Evolutionary conservation across 2,888 invertebrate species (phyloP).

Genomic region (Parochlus steinenii): DNA sequence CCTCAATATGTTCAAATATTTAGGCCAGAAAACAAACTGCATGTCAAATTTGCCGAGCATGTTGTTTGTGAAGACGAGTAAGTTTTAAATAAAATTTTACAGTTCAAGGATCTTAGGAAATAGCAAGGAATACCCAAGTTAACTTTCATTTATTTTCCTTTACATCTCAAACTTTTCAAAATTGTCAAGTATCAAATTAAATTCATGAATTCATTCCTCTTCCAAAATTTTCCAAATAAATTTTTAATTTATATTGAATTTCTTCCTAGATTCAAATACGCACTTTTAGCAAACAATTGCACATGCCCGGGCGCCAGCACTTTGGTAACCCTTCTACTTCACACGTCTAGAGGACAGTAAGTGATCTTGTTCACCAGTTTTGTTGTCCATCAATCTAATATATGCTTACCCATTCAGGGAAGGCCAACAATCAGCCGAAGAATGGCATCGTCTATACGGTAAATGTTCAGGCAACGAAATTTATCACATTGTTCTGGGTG

Average conservation of each 20-base stretch:
- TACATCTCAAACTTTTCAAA: no score
- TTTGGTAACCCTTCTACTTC: conserved; percentile 82
- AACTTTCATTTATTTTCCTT: no score
- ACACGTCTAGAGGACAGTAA: conserved; percentile 96
- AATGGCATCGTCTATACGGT: conserved; percentile 97
- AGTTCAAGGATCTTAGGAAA: no score
- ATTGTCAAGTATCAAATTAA: no score
- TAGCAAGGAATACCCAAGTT: no score
- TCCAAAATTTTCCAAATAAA: no score
- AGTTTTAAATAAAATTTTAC: no score
- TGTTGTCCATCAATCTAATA: no score
- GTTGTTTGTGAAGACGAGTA: conserved; percentile 98
- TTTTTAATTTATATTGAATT: no score
- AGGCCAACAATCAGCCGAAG: conserved; percentile 50
- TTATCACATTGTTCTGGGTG: conserved; percentile 88
- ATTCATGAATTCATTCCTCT: no score
- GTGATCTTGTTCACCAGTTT: no score
- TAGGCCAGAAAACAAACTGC: conserved; percentile 94
- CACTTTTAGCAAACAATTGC: conserved; percentile 93
- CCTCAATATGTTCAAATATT: conserved; percentile 98
- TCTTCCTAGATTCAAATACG: conserved; percentile 99
- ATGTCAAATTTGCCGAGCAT: conserved; percentile 97
- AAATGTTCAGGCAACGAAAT: conserved; percentile 98
- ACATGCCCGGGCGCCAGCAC: conserved; percentile 96
- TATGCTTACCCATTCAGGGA: no score